phyloP scores from a whole-genome alignment of 2,888 invertebrate genomes.

The Cantharis lateralis region DNA sequence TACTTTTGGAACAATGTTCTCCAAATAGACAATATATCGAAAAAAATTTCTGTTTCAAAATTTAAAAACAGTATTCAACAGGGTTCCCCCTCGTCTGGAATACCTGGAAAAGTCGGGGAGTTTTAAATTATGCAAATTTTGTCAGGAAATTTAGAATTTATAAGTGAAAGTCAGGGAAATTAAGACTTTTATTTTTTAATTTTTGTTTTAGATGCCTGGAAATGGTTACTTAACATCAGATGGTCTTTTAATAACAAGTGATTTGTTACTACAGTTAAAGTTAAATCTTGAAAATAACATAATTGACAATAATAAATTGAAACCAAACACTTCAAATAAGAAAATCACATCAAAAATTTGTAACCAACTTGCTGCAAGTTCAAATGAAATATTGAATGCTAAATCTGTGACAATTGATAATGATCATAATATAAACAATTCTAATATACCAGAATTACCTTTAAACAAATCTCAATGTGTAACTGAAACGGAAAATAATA shows the following conservation, averaged over 20 bases:
- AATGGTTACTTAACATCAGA: conserved; percentile 40
- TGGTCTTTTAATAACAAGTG: conserved; percentile 41
- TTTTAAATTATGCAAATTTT: too few relatives aligned
- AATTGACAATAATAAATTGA: conserved; percentile 10
- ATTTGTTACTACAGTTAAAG: conserved; percentile 39
- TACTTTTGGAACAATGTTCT: too few relatives aligned
- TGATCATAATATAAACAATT: neutral
- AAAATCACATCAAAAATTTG: neutral
- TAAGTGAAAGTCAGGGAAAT: too few relatives aligned
- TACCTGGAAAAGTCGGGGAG: too few relatives aligned
- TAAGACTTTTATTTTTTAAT: too few relatives aligned
- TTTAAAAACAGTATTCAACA: too few relatives aligned
- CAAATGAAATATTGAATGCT: conserved; percentile 10
- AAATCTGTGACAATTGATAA: conserved; percentile 8
- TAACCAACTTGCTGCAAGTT: neutral
- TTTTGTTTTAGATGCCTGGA: conserved; percentile 35
- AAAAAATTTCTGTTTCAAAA: too few relatives aligned
- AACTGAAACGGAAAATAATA: neutral
- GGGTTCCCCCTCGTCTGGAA: too few relatives aligned
- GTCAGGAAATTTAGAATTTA: too few relatives aligned
- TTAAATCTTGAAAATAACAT: conserved; percentile 21
- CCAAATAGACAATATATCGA: too few relatives aligned
- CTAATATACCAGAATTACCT: neutral
- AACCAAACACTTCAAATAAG: neutral
- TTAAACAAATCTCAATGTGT: neutral